phyloP scores from a whole-genome alignment of 2,113 vertebrate species.

The Ammodramus savannarum region DNA sequence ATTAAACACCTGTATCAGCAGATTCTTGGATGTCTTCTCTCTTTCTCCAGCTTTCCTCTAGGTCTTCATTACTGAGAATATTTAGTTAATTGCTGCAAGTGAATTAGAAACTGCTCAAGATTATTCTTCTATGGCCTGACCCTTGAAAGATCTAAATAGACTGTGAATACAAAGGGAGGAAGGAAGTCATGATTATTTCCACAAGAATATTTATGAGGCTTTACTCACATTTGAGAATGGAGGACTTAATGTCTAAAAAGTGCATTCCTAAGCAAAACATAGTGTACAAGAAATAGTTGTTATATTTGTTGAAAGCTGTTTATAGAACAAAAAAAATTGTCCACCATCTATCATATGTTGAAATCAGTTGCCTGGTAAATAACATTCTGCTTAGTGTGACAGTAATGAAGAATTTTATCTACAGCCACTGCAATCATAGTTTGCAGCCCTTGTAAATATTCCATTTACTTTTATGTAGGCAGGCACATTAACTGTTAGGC shows the following conservation, averaged over 20 bases:
- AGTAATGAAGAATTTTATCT: constrained; percentile 46
- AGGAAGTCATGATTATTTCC: neutral
- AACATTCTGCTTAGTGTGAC: constrained; percentile 6
- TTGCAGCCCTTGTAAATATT: constrained; percentile 37
- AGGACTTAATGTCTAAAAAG: constrained; percentile 17
- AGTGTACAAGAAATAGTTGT: neutral
- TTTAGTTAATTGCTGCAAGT: constrained; percentile 11
- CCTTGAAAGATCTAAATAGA: neutral
- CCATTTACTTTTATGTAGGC: neutral
- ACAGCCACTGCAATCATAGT: neutral
- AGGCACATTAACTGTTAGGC: neutral
- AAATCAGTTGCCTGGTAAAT: constrained; percentile 49
- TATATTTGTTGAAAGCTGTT: constrained; percentile 27
- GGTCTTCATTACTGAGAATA: constrained; percentile 15
- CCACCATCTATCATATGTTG: neutral
- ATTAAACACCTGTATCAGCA: neutral
- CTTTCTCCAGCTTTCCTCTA: neutral
- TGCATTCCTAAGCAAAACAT: constrained; percentile 10
- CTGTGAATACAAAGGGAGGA: neutral
- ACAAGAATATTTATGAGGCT: neutral
- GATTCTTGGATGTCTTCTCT: neutral
- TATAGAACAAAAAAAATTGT: neutral
- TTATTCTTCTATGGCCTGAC: neutral
- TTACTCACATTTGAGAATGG: neutral
- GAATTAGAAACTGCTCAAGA: constrained; percentile 35